Base-by-base conservation (phyloP, 2,888 invertebrate genomes). In the Acheta domesticus region DNA sequence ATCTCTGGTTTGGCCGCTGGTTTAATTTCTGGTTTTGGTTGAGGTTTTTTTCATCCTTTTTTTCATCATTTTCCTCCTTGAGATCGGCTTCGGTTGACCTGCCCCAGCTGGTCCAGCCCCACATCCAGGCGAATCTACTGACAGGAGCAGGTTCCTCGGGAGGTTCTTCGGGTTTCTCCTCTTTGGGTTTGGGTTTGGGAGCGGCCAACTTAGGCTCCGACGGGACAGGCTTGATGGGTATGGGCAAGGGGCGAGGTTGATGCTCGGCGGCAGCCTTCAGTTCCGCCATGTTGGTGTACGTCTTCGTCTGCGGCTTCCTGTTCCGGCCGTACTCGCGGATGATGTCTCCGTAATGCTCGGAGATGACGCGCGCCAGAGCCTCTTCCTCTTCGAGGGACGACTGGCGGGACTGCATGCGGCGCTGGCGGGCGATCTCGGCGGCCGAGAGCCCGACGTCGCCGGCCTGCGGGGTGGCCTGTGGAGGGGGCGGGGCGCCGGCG, bases 311-410 rank as follows among this genome's bases (percentile, higher is more conserved):
- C 12, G 88, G 85, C 84, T 87, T 89, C 82, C 88, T 89, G 80
- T 87, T 87, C n/a, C 93, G 91, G 19, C 93, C 92, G 83, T 92
- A 92, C 85, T 92, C 93, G 83, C 91, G 91, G 2, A 95, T 93
- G 82, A 95, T 92, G 85, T 92, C 94, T 21, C 93, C 93, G 84
- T 95, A 95, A 85, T 94, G 93, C 87, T 94, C 93, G 20, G 93
- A 92, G 0, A 93, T 91, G 0, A 92, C 92, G 85, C 89, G 91
- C 86, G 92, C 93, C 83, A 93, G 93, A 77, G 88, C 88, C 85
- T 85, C 88, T 88, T 83, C 88, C 86, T 84, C 84, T 20, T 85
- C 85, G 11, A 82, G 48, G 82, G 86, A 84, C 0, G 84, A 82
- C 79, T 84, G 85, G 77, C 84, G 84, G 16, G 85, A 83, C 85